Conservation (phyloP, 2,888 invertebrate species). For the Oligia latruncula region DNA sequence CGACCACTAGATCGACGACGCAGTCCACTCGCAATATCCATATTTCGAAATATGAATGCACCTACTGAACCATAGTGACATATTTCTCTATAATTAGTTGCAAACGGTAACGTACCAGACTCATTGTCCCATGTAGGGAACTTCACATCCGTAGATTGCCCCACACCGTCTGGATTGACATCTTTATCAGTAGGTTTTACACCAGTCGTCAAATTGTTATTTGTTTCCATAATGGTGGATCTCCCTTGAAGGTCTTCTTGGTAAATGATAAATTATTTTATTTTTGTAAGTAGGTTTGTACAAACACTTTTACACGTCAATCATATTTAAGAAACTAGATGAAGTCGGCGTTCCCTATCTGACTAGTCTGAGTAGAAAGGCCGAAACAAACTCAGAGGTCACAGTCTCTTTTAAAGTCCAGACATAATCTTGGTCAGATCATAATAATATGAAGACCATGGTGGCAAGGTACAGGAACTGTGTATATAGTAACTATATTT, state of each 20-base stretch:
- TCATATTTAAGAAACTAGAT: no score
- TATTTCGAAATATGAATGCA: neutral
- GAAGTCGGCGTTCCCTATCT: no score
- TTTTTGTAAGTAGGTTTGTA: no score
- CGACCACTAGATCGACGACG: neutral
- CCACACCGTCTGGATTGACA: slow-evolving; percentile 53
- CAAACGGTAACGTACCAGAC: slow-evolving; percentile 65
- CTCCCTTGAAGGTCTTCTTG: slow-evolving; percentile 11
- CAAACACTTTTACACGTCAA: no score
- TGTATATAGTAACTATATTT: neutral
- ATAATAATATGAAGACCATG: no score
- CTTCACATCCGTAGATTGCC: slow-evolving; percentile 68
- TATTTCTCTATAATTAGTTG: neutral
- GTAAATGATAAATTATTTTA: neutral
- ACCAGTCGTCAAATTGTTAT: slow-evolving; percentile 13
- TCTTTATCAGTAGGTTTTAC: slow-evolving; percentile 67
- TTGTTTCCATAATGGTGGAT: slow-evolving; percentile 25
- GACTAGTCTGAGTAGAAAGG: no score
- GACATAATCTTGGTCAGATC: no score
- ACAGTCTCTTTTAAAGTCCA: no score
- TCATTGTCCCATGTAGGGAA: slow-evolving; percentile 71
- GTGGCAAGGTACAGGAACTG: slow-evolving; percentile 3
- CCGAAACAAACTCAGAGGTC: no score
- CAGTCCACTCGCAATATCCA: neutral
- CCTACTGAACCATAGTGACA: neutral